Evolutionary conservation across 2,888 invertebrate genomes (phyloP).

Genomic region (Galeopsomyia nigrocyanea): DNA sequence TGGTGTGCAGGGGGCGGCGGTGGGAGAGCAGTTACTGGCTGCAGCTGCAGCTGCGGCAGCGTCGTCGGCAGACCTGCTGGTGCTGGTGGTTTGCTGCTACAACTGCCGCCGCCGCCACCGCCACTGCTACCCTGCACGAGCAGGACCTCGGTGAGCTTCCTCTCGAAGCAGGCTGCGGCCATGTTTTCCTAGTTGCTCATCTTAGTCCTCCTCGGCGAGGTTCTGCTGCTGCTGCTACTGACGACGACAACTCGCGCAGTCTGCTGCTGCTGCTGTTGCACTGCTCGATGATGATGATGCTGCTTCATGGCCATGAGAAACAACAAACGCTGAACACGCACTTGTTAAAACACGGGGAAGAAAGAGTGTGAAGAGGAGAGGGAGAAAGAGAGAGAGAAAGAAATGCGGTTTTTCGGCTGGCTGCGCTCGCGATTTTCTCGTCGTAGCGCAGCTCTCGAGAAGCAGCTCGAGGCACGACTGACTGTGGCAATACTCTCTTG

Average conservation of each 20-base stretch:
- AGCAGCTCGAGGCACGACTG: constrained; percentile 46
- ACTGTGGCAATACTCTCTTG: constrained; percentile 25
- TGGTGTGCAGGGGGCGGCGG: constrained; percentile 39
- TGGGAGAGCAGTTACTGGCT: too few species aligned
- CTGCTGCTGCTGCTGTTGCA: constrained; percentile 51
- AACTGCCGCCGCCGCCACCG: constrained; percentile 53
- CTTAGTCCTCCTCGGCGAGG: constrained; percentile 32
- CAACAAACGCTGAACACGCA: neutral
- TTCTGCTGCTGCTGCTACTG: constrained; percentile 44
- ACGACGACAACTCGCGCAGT: constrained; percentile 15
- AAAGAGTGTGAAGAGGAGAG: neutral
- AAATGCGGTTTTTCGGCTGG: neutral
- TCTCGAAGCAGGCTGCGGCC: constrained; percentile 66
- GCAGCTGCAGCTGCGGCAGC: too few species aligned
- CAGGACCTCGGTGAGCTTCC: constrained; percentile 60
- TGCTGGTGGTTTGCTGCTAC: constrained; percentile 68
- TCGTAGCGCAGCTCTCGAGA: constrained; percentile 17
- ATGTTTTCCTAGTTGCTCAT: constrained; percentile 50
- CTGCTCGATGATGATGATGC: neutral
- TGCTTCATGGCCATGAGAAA: neutral
- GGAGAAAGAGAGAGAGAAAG: neutral
- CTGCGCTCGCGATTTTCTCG: too few species aligned
- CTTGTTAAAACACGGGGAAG: neutral
- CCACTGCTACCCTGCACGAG: constrained; percentile 52
- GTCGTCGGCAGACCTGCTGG: too few species aligned